These are phyloP conservation scores for Cichlasoma orientale DNA, from an alignment of 2,797 vertebrate genomes.

Conservation along the genomic window DNA sequence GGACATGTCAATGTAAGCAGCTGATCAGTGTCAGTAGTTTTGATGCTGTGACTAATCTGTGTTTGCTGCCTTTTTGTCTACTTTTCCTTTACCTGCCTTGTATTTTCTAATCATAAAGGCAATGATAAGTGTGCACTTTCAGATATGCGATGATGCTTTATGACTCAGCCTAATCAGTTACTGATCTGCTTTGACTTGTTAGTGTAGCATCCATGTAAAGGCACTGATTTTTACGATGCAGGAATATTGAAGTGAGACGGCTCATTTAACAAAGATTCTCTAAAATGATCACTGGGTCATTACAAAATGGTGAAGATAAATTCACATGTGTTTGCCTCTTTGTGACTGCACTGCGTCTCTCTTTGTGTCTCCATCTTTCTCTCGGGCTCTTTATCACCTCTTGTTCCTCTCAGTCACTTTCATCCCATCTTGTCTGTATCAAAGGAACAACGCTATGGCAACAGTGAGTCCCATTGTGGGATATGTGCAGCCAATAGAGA, in stretches of 20 bases:
- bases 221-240: too few relatives aligned
- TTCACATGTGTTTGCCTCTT: too few relatives aligned
- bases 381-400: background rate
- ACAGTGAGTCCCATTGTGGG: slow-evolving; percentile 38
- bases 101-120: background rate
- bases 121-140: background rate
- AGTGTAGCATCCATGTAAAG: too few relatives aligned
- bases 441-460: slow-evolving; percentile 36
- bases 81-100: background rate
- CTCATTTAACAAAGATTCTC: too few relatives aligned
- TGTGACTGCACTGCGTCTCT: background rate
- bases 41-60: background rate
- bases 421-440: slow-evolving; percentile 16
- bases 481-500: slow-evolving; percentile 37
- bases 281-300: too few relatives aligned
- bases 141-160: background rate
- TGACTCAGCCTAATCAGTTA: too few relatives aligned
- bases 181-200: too few relatives aligned
- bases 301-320: too few relatives aligned
- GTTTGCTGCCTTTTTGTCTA: background rate
- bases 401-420: background rate
- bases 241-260: too few relatives aligned
- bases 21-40: background rate
- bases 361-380: background rate
- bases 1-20: too few relatives aligned